Evolutionary conservation across 1,140 invertebrate genomes (phyloP).

Genomic region (Akabosia matsudoensis): DNA sequence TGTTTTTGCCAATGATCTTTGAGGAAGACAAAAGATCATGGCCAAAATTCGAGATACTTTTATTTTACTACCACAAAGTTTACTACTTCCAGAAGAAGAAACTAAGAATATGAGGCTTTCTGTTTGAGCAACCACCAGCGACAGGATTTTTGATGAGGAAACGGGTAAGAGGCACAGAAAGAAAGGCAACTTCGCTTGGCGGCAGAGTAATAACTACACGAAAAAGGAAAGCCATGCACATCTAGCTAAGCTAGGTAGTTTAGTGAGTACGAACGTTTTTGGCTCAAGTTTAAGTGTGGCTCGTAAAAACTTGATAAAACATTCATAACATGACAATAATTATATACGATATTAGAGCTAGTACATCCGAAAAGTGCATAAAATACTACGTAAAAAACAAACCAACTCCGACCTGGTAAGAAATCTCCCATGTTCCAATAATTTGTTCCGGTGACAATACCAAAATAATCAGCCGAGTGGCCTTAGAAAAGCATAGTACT

Average conservation of each 20-base stretch:
- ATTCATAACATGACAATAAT: slow-evolving; percentile 24
- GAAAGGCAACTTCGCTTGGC: neutral
- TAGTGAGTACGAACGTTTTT: slow-evolving; percentile 19
- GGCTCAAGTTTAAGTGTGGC: slow-evolving; percentile 18
- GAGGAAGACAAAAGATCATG: neutral
- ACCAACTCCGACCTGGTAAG: neutral
- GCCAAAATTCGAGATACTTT: no score
- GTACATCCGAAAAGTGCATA: slow-evolving; percentile 5
- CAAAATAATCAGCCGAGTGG: no score
- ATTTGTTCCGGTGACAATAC: neutral
- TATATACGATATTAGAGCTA: slow-evolving; percentile 17
- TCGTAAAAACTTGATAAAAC: slow-evolving; percentile 23
- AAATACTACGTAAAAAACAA: neutral
- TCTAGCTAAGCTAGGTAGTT: neutral
- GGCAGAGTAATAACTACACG: neutral
- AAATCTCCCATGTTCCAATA: no score
- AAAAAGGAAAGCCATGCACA: neutral
- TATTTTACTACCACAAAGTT: neutral
- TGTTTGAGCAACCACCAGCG: neutral
- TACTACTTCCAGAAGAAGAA: no score
- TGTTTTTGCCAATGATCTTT: no score
- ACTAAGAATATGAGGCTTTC: no score
- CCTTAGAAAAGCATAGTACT: no score
- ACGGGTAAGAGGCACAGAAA: neutral
- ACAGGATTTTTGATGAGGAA: slow-evolving; percentile 19